Conservation (phyloP, 2,113 vertebrate species). For the Fregata magnificens region DNA sequence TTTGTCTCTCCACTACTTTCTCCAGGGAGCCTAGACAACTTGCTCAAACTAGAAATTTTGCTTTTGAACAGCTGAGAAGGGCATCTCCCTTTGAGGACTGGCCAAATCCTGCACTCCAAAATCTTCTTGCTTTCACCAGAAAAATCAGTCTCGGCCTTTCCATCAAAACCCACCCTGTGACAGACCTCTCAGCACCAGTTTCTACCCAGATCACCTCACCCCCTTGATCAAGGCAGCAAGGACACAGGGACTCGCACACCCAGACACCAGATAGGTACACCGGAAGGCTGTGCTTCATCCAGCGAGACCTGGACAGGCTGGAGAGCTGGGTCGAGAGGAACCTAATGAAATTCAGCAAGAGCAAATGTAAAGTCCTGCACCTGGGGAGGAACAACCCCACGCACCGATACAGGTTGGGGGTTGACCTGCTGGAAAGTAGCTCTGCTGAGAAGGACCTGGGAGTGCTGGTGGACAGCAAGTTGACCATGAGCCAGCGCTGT, state of each 20-base stretch:
- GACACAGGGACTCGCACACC: neutral
- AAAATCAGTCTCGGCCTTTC: neutral
- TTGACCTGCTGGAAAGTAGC: too few species aligned
- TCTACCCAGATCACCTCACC: neutral
- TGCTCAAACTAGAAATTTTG: neutral
- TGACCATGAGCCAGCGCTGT: too few species aligned
- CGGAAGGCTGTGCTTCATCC: too few species aligned
- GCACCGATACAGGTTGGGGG: too few species aligned
- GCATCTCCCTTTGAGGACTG: neutral
- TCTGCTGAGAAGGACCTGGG: too few species aligned
- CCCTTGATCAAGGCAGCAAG: neutral
- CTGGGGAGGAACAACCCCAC: too few species aligned
- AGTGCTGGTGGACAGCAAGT: too few species aligned
- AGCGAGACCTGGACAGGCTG: too few species aligned
- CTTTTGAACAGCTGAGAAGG: neutral
- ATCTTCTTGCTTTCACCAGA: neutral
- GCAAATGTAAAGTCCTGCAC: too few species aligned
- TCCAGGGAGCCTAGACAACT: neutral
- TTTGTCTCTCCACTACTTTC: neutral
- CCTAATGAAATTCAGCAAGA: too few species aligned
- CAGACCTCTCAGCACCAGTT: neutral
- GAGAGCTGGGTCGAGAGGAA: too few species aligned
- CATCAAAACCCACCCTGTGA: neutral
- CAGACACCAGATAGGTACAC: too few species aligned
- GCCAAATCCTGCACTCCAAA: neutral